Conservation (phyloP, 2,888 invertebrate genomes). For the Epinotia demarniana region DNA sequence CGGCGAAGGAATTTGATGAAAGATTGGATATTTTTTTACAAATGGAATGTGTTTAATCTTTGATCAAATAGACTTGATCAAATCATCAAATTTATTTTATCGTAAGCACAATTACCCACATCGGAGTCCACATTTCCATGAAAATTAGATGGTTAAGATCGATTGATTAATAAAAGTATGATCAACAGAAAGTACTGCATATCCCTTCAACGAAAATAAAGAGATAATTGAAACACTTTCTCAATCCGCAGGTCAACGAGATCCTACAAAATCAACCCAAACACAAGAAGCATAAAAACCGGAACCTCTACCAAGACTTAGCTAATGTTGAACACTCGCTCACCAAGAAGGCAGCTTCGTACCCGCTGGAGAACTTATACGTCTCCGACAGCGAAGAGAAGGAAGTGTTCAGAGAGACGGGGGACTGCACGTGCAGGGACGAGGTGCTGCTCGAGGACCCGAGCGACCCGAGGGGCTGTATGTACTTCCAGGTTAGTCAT, state of each 20-base stretch:
- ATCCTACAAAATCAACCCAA: slow-evolving; percentile 45
- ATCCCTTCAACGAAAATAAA: too few species aligned
- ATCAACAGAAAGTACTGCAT: too few species aligned
- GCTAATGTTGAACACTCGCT: slow-evolving; percentile 60
- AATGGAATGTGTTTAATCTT: too few species aligned
- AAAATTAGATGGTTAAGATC: too few species aligned
- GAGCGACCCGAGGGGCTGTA: slow-evolving; percentile 84
- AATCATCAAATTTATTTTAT: too few species aligned
- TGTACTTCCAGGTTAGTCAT: slow-evolving; percentile 84
- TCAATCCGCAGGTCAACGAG: background rate
- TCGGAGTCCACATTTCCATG: too few species aligned
- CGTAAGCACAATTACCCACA: too few species aligned
- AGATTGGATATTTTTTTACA: too few species aligned
- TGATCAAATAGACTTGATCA: too few species aligned
- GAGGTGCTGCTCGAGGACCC: slow-evolving; percentile 70
- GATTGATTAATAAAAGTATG: too few species aligned
- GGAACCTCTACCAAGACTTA: slow-evolving; percentile 66
- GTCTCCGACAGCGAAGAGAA: slow-evolving; percentile 45
- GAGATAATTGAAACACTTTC: background rate
- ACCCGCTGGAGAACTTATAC: slow-evolving; percentile 57
- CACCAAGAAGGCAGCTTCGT: slow-evolving; percentile 51
- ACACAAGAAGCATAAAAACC: slow-evolving; percentile 64
- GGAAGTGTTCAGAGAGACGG: background rate
- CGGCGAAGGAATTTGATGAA: too few species aligned
- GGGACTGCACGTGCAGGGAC: slow-evolving; percentile 60